A percentile compares a stretch with the other conserved stretches of the same genome.
phyloP scores from a whole-genome alignment of 2,797 vertebrate genomes.

The Notamacropus eugenii region DNA sequence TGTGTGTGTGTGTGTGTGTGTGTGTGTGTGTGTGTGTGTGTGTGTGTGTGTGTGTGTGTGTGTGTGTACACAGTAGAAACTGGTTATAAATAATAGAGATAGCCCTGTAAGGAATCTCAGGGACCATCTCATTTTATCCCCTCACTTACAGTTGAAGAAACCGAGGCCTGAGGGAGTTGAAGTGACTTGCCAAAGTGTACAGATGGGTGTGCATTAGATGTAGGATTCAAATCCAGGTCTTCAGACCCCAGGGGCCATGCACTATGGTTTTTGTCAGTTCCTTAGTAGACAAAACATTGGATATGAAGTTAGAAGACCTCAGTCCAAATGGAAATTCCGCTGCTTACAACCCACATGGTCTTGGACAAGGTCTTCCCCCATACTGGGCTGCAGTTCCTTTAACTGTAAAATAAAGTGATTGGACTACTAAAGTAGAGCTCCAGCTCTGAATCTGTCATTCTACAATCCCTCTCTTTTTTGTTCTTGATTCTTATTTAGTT shows the following conservation, averaged over 20 bases:
- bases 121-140: not conserved
- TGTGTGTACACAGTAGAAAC: too few relatives aligned
- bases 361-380: not conserved
- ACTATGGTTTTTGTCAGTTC: not conserved
- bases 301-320: not conserved
- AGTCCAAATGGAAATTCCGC: not conserved
- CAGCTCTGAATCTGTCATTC: not conserved
- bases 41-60: too few relatives aligned
- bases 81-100: not conserved
- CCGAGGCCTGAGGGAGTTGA: not conserved
- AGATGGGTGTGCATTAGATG: not conserved
- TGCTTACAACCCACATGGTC: not conserved
- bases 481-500: constrained; percentile 3
- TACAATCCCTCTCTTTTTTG: not conserved
- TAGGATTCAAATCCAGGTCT: not conserved
- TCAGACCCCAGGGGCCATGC: not conserved
- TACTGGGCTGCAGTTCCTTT: not conserved
- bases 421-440: not conserved
- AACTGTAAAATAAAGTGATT: not conserved
- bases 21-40: too few relatives aligned
- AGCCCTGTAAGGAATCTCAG: not conserved
- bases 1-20: not conserved
- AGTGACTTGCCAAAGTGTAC: not conserved
- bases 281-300: not conserved
- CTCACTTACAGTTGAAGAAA: not conserved